Evolutionary conservation across 2,797 vertebrate species (phyloP).

Genomic region (Salarias fasciatus): DNA sequence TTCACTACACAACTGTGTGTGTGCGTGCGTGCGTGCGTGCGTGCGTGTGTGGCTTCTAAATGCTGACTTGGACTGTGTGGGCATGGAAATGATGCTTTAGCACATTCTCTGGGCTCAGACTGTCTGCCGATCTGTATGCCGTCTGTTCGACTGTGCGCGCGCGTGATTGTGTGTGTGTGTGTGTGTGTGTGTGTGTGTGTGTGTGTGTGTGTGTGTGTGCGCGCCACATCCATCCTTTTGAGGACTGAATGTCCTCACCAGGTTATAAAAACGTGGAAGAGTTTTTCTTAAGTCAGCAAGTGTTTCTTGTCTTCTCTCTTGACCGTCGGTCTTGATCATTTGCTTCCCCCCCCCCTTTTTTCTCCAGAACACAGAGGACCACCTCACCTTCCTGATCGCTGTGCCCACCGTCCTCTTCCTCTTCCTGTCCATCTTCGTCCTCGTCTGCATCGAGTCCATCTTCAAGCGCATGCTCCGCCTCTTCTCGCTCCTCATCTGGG

Average conservation of each 20-base stretch:
- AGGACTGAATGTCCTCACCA: conserved; percentile 20
- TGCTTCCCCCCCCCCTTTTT: too few species aligned
- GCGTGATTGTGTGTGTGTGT: conserved; percentile 9
- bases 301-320: background rate
- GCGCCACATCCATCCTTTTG: background rate
- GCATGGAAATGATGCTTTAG: conserved; percentile 68
- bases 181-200: conserved; percentile 21
- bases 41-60: conserved; percentile 53
- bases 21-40: conserved; percentile 29
- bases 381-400: conserved; percentile 95
- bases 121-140: conserved; percentile 55
- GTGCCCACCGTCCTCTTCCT: conserved; percentile 94
- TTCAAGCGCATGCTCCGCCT: conserved; percentile 96
- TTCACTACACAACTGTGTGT: conserved; percentile 15
- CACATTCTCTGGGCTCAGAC: conserved; percentile 77
- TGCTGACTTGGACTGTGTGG: conserved; percentile 69
- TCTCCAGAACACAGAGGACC: conserved; percentile 89
- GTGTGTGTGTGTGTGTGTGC: conserved; percentile 11
- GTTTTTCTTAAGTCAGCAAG: background rate
- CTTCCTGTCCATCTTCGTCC: conserved; percentile 96
- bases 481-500: conserved; percentile 96
- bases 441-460: conserved; percentile 95
- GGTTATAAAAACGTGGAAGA: background rate
- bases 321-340: too few species aligned
- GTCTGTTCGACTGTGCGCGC: conserved; percentile 52